A percentile compares a stretch with the other conserved stretches of the same genome.
Evolutionary conservation across 2,797 vertebrate species (phyloP).

Genomic region (Aplochiton taeniatus): DNA sequence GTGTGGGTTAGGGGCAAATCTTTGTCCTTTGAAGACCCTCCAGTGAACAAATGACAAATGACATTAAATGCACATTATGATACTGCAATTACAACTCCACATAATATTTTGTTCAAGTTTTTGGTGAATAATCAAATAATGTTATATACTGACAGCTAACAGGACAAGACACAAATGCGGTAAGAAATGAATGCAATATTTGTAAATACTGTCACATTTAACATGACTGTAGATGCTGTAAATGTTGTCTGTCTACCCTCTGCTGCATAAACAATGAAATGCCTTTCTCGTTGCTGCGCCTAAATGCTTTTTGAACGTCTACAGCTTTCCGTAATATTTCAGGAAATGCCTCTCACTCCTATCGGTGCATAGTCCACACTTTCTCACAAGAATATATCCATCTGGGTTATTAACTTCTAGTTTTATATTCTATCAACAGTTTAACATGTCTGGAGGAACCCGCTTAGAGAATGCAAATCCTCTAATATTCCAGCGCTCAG

Average conservation of each 20-base stretch:
- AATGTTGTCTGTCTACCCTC: constrained; percentile 32
- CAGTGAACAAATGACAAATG: too few relatives aligned
- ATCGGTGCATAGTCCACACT: neutral
- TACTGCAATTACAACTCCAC: too few relatives aligned
- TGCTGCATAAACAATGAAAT: constrained; percentile 28
- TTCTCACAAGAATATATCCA: neutral
- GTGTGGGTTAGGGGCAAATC: too few relatives aligned
- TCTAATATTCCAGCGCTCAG: constrained; percentile 85
- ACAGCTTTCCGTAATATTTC: constrained; percentile 32
- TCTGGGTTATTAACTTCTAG: neutral
- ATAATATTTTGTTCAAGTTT: too few relatives aligned
- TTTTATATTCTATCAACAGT: neutral
- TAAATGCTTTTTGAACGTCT: constrained; percentile 6
- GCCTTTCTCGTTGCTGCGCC: neutral
- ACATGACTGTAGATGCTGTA: too few relatives aligned
- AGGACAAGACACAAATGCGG: too few relatives aligned
- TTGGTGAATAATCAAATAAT: too few relatives aligned
- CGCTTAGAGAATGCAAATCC: constrained; percentile 90
- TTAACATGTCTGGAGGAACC: constrained; percentile 59
- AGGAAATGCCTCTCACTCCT: constrained; percentile 26
- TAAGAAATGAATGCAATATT: too few relatives aligned
- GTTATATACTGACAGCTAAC: too few relatives aligned
- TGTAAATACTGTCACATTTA: too few relatives aligned
- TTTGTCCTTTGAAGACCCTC: too few relatives aligned
- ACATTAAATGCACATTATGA: too few relatives aligned